Evolutionary conservation across 2,797 vertebrate species (phyloP).

Genomic region (Coendou prehensilis): DNA sequence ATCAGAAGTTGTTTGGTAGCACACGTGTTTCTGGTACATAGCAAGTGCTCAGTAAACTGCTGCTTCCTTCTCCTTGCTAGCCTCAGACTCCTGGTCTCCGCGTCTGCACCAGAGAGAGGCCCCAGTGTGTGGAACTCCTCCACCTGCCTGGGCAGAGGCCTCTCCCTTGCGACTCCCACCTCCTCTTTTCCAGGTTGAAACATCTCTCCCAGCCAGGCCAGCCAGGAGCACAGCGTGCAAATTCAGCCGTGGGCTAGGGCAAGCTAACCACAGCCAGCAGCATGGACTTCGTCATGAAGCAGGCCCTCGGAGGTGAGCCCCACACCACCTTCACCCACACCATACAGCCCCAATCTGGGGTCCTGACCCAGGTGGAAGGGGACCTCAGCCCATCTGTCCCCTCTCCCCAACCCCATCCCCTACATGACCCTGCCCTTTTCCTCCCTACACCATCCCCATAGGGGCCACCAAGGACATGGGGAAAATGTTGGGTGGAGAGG

Average conservation of each 20-base stretch:
- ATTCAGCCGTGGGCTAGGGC: constrained; percentile 86
- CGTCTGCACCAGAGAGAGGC: not conserved
- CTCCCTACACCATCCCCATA: constrained; percentile 81
- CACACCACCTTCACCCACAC: not conserved
- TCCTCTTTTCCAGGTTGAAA: constrained; percentile 82
- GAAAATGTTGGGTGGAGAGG: constrained; percentile 98
- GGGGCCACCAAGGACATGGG: constrained; percentile 99
- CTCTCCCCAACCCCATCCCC: not conserved
- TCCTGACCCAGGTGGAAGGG: not conserved
- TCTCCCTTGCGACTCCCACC: not conserved
- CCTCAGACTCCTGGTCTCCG: no score
- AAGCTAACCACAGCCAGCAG: constrained; percentile 82
- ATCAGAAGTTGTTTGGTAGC: not conserved
- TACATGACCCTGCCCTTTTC: not conserved
- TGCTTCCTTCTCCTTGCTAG: not conserved
- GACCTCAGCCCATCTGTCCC: not conserved
- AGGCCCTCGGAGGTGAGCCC: constrained; percentile 96
- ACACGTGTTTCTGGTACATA: not conserved
- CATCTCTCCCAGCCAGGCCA: constrained; percentile 29
- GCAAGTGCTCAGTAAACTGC: not conserved
- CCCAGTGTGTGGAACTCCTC: fast-evolving
- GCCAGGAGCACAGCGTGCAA: constrained; percentile 88
- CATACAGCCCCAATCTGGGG: not conserved
- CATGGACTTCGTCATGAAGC: constrained; percentile 99
- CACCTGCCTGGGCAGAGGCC: not conserved